phyloP scores from a whole-genome alignment of 2,797 vertebrate species.

The Diglossa cyanea region DNA sequence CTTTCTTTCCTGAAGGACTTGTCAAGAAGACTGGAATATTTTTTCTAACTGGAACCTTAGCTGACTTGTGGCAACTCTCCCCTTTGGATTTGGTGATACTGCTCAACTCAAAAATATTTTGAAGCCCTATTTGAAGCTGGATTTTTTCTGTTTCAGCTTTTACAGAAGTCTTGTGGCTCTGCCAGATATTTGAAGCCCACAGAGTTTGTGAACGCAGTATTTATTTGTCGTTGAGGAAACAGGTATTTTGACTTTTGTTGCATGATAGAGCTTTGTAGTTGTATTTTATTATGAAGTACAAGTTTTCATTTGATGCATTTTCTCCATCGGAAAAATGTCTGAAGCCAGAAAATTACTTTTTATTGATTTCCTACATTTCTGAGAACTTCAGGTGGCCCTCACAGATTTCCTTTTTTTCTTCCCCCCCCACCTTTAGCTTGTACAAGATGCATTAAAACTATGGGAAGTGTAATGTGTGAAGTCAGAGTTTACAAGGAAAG shows the following conservation, averaged over 20 bases:
- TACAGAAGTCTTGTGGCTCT: background rate
- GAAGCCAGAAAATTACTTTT: background rate
- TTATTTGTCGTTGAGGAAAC: background rate
- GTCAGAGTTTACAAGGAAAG: background rate
- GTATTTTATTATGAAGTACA: background rate
- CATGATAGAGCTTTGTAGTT: background rate
- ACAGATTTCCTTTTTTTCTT: background rate
- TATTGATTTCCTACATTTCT: background rate
- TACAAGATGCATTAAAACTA: background rate
- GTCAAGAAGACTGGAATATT: background rate
- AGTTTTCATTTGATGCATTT: background rate
- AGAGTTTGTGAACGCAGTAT: background rate
- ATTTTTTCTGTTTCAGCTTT: background rate
- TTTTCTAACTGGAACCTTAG: background rate
- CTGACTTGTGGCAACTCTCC: background rate
- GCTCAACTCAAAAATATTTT: background rate
- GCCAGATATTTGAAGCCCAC: background rate
- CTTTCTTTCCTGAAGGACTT: background rate
- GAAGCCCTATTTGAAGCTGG: background rate
- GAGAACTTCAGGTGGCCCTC: background rate
- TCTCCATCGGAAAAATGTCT: background rate
- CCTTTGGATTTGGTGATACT: background rate
- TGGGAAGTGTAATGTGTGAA: background rate
- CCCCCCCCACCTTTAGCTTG: background rate
- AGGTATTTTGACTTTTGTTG: background rate